Evolutionary conservation across 2,888 invertebrate genomes (phyloP).

Genomic region (Steinernema scapterisci): DNA sequence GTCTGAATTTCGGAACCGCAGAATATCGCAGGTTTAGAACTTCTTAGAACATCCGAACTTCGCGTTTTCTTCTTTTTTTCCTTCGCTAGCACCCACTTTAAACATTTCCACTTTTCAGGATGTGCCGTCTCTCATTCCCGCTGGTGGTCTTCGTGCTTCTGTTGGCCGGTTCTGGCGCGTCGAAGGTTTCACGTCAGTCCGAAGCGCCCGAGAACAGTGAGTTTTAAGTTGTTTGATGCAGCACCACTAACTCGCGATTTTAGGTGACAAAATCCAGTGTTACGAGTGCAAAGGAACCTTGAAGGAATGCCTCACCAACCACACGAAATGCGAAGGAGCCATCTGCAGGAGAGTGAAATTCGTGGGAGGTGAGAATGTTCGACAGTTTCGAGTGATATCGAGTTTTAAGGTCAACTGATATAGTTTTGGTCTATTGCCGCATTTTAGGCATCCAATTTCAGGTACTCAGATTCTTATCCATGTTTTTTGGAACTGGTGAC

Average conservation of each 20-base stretch:
- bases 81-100: not conserved
- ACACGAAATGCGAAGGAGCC: not conserved
- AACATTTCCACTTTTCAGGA: not conserved
- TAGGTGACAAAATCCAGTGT: not conserved
- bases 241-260: not conserved
- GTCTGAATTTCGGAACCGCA: too few species aligned
- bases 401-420: too few species aligned
- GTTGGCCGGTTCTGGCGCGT: not conserved
- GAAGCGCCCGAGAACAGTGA: too few species aligned
- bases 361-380: too few species aligned
- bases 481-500: too few species aligned
- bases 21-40: too few species aligned
- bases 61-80: not conserved
- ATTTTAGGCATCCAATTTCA: too few species aligned
- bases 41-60: not conserved
- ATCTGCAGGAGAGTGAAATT: not conserved
- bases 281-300: constrained; percentile 4
- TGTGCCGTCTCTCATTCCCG: not conserved
- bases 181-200: not conserved
- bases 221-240: too few species aligned
- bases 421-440: too few species aligned
- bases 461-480: too few species aligned
- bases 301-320: not conserved
- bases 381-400: too few species aligned
- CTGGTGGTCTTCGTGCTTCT: not conserved